Conservation (phyloP, 1,140 invertebrate species). For the Zaprionus lachaisei region DNA sequence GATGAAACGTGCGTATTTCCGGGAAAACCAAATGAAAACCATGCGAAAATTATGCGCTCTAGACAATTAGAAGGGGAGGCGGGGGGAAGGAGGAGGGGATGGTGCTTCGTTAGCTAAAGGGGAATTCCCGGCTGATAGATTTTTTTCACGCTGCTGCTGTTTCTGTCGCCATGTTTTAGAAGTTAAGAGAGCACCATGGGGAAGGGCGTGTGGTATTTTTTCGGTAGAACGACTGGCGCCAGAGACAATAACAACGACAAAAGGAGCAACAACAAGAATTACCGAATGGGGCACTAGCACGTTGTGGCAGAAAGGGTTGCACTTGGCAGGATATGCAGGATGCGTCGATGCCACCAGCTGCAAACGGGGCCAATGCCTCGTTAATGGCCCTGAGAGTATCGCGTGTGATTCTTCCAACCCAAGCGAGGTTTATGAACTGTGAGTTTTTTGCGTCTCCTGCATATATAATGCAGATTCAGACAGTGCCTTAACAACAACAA, state of each 20-base stretch:
- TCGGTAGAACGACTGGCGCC: slow-evolving; percentile 59
- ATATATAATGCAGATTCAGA: slow-evolving; percentile 39
- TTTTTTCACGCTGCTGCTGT: slow-evolving; percentile 7
- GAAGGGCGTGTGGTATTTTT: neutral
- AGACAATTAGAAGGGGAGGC: slow-evolving; percentile 59
- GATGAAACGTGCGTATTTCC: slow-evolving; percentile 44
- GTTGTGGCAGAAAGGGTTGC: slow-evolving; percentile 33
- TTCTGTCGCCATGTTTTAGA: slow-evolving; percentile 37
- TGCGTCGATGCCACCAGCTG: slow-evolving; percentile 17
- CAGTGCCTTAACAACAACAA: slow-evolving; percentile 44
- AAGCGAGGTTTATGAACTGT: slow-evolving; percentile 58
- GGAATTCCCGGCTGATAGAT: slow-evolving; percentile 43
- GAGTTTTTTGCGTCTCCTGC: slow-evolving; percentile 33
- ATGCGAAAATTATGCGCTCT: slow-evolving; percentile 67
- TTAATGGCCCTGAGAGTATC: slow-evolving; percentile 65
- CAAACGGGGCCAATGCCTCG: slow-evolving; percentile 67
- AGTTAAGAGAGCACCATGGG: neutral
- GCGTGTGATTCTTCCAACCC: neutral
- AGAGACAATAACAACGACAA: slow-evolving; percentile 50
- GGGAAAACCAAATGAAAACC: slow-evolving; percentile 65
- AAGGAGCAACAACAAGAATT: slow-evolving; percentile 41
- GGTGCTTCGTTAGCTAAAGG: slow-evolving; percentile 1
- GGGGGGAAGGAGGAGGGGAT: neutral
- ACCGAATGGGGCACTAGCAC: slow-evolving; percentile 25
- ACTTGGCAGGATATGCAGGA: slow-evolving; percentile 53